Evolutionary conservation across 2,797 vertebrate genomes (phyloP).

Genomic region (Pangasius djambal): DNA sequence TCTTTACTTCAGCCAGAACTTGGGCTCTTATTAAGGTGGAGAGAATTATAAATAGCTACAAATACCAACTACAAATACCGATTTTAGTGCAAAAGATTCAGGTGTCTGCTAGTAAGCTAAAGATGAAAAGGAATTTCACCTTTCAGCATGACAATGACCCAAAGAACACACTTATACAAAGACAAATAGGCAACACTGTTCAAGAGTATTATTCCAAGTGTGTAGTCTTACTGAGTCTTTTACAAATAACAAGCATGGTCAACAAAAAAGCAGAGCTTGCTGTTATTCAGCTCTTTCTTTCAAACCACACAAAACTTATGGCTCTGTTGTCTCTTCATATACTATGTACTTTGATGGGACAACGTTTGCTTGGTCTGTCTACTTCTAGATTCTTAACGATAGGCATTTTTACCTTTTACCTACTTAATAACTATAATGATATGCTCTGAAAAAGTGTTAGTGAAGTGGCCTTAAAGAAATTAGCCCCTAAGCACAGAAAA

Average conservation of each 20-base stretch:
- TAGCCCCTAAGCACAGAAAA: neutral
- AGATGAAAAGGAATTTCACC: no score
- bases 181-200: neutral
- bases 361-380: neutral
- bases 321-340: neutral
- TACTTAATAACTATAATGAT: neutral
- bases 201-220: neutral
- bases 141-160: no score
- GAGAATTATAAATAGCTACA: no score
- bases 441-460: neutral
- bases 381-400: neutral
- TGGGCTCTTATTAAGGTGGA: no score
- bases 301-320: neutral
- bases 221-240: neutral
- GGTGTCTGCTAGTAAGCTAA: no score
- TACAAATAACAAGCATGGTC: neutral
- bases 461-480: neutral
- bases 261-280: neutral
- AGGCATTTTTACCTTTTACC: neutral
- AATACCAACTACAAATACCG: no score
- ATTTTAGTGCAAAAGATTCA: no score
- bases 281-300: neutral
- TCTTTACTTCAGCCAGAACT: no score
- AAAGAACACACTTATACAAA: neutral
- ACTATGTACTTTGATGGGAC: neutral